A percentile compares a stretch with the other conserved stretches of the same genome.
Evolutionary conservation across 2,888 invertebrate species (phyloP).

Genomic region (Zygogramma bicolorata): DNA sequence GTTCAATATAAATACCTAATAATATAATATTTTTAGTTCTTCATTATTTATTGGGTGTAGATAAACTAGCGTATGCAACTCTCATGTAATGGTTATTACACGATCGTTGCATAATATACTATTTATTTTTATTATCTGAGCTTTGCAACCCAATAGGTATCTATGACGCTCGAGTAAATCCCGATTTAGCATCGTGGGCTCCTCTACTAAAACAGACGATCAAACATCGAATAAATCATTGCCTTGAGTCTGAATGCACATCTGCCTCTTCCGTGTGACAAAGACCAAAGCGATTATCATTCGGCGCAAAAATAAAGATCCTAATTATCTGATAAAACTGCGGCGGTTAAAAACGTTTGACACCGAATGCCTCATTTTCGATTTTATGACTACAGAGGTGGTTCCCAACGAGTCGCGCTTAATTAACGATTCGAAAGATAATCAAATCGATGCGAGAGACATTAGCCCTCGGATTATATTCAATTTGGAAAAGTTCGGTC

Average conservation of each 20-base stretch:
- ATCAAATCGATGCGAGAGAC: slow-evolving; percentile 26
- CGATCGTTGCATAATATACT: no score
- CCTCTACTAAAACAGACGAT: no score
- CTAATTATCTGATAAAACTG: slow-evolving; percentile 34
- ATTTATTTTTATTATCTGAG: no score
- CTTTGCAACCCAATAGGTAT: no score
- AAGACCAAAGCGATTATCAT: not conserved
- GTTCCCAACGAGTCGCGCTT: slow-evolving; percentile 23
- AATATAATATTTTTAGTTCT: no score
- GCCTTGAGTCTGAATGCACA: not conserved
- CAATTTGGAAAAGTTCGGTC: slow-evolving; percentile 33
- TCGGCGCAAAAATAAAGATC: slow-evolving; percentile 25
- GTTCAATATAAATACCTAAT: no score
- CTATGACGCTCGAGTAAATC: no score
- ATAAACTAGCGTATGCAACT: no score
- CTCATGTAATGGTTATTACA: no score
- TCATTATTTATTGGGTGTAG: no score
- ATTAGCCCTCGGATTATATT: slow-evolving; percentile 34
- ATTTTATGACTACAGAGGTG: slow-evolving; percentile 34
- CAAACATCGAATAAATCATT: not conserved
- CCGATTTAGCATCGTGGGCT: no score
- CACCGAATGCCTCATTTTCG: slow-evolving; percentile 31
- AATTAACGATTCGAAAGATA: slow-evolving; percentile 37
- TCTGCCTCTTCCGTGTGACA: not conserved
- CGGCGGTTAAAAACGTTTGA: slow-evolving; percentile 24